Percentiles rank a stretch among this genome's conserved stretches.
Evolutionary conservation across 2,888 invertebrate species (phyloP).

Genomic region (Stegana nigrithorax): DNA sequence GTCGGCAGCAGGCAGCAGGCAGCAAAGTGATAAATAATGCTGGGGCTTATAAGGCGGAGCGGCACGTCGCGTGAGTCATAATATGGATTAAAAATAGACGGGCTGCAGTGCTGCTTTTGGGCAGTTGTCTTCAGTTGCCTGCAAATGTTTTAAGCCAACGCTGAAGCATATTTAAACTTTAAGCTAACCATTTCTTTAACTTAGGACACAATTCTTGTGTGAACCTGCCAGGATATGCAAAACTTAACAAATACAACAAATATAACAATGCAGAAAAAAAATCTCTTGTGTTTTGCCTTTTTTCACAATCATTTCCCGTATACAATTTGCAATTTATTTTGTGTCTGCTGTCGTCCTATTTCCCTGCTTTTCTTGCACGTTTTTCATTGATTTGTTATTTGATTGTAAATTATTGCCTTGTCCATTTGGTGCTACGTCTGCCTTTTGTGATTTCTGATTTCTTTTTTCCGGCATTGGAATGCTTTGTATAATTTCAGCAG

Average conservation of each 20-base stretch:
- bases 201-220: too few relatives aligned
- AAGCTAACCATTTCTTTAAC: not conserved
- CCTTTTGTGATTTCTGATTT: not conserved
- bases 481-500: constrained; percentile 17
- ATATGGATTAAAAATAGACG: not conserved
- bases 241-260: not conserved
- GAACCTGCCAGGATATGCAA: not conserved
- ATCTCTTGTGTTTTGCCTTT: not conserved
- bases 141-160: too few relatives aligned
- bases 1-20: not conserved
- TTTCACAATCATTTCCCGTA: constrained; percentile 37
- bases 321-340: constrained; percentile 15
- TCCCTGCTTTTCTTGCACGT: not conserved
- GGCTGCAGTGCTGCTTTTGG: too few relatives aligned
- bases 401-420: constrained; percentile 49
- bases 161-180: not conserved
- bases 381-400: constrained; percentile 44
- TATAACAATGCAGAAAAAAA: not conserved
- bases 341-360: not conserved
- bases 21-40: not conserved
- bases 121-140: too few relatives aligned
- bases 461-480: not conserved
- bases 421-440: constrained; percentile 36
- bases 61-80: not conserved
- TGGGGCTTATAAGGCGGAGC: not conserved